These are phyloP conservation scores for Microplitis demolitor DNA, from an alignment of 1,140 invertebrate genomes.

Conservation along the genomic window DNA sequence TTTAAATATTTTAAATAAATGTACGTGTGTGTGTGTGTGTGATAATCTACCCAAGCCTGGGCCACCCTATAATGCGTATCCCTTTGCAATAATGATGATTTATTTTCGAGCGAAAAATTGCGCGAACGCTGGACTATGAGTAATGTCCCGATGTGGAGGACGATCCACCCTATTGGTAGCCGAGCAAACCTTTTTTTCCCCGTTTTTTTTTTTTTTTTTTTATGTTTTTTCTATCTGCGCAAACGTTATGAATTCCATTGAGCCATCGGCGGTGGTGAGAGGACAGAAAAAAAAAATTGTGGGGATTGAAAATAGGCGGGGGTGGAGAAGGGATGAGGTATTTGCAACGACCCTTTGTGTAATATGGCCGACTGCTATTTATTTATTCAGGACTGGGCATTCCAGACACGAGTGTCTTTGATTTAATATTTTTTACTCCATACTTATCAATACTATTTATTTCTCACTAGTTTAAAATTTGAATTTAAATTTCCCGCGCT, in stretches of 20 bases:
- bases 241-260: constrained; percentile 59
- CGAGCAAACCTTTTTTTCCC: background rate
- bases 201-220: constrained; percentile 39
- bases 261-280: constrained; percentile 36
- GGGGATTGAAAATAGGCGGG: background rate
- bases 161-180: constrained; percentile 38
- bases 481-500: no score
- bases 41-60: constrained; percentile 52
- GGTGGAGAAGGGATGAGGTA: background rate
- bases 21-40: constrained; percentile 10
- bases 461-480: no score
- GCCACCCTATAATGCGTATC: constrained; percentile 53
- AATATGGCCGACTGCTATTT: constrained; percentile 20
- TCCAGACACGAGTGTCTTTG: constrained; percentile 16
- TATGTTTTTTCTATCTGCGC: constrained; percentile 2
- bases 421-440: background rate
- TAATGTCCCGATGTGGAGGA: constrained; percentile 53
- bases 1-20: background rate
- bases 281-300: background rate
- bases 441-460: no score
- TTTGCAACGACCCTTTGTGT: constrained; percentile 14
- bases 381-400: constrained; percentile 26
- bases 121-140: constrained; percentile 54
- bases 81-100: constrained; percentile 60
- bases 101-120: constrained; percentile 60